Percentiles rank a stretch among this genome's conserved stretches.
phyloP scores from a whole-genome alignment of 2,797 vertebrate genomes.

The Gallirallus australis region DNA sequence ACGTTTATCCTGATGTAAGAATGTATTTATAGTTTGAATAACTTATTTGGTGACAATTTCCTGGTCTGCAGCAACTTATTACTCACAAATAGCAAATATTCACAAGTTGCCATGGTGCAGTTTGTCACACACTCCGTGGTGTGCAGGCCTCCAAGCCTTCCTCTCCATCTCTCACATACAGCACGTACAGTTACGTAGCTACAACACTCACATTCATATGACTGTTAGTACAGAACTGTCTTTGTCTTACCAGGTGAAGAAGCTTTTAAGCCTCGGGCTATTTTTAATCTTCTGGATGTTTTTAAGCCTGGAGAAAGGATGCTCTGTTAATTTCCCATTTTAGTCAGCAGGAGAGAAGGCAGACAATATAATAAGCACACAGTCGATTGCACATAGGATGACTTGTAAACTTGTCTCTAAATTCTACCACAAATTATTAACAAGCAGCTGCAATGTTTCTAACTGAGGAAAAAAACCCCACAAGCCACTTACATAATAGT shows the following conservation, averaged over 20 bases:
- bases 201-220: background rate
- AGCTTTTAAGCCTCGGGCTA: background rate
- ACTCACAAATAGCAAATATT: background rate
- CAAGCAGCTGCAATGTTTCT: slow-evolving; percentile 21
- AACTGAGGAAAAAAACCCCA: background rate
- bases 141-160: background rate
- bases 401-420: slow-evolving; percentile 34
- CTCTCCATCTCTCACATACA: background rate
- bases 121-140: background rate
- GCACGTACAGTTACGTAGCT: background rate
- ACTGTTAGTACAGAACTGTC: background rate
- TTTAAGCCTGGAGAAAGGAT: slow-evolving; percentile 16
- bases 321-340: slow-evolving; percentile 19
- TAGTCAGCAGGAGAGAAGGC: slow-evolving; percentile 9
- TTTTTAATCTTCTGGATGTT: slow-evolving; percentile 36
- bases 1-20: background rate
- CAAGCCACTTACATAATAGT: slow-evolving; percentile 3
- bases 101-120: background rate
- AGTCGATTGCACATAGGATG: background rate
- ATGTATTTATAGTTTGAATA: background rate
- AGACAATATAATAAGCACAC: background rate
- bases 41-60: background rate
- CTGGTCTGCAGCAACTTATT: background rate
- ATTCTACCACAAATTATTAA: slow-evolving; percentile 45
- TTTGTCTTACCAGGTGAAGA: slow-evolving; percentile 4